Evolutionary conservation across 2,797 vertebrate genomes (phyloP).

Genomic region (Phrynocephalus guinanensis): DNA sequence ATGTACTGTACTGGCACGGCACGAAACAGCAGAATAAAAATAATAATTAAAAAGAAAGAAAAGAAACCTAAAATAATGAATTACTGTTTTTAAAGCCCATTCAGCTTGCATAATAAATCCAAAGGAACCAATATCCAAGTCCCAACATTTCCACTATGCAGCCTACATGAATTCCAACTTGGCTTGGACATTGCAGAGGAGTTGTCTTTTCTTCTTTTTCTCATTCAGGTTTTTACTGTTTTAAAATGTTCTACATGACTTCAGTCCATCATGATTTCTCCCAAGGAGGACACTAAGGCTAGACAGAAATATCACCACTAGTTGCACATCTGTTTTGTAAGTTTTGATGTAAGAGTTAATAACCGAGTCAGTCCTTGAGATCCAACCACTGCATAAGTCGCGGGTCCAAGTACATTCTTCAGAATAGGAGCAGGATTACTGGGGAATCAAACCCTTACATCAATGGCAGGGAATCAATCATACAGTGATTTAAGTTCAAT

Average conservation of each 20-base stretch:
- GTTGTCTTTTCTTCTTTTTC: neutral
- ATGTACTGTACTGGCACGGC: too few species aligned
- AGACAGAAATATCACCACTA: neutral
- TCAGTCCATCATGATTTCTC: neutral
- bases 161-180: neutral
- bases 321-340: neutral
- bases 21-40: neutral
- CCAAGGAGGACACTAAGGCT: neutral
- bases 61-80: neutral
- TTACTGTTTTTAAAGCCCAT: neutral
- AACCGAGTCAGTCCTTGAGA: neutral
- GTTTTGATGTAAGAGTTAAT: neutral
- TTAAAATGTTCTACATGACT: neutral
- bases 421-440: neutral
- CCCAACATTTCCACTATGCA: neutral
- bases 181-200: neutral
- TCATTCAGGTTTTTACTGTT: neutral
- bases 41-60: too few species aligned
- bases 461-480: neutral
- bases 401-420: neutral
- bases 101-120: neutral
- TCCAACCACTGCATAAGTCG: neutral
- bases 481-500: neutral
- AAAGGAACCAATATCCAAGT: neutral
- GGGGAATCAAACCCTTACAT: neutral